Evolutionary conservation across 1,140 invertebrate genomes (phyloP), one percentile per base, ranked within the genome.

Genomic region (Samia ricini): DNA sequence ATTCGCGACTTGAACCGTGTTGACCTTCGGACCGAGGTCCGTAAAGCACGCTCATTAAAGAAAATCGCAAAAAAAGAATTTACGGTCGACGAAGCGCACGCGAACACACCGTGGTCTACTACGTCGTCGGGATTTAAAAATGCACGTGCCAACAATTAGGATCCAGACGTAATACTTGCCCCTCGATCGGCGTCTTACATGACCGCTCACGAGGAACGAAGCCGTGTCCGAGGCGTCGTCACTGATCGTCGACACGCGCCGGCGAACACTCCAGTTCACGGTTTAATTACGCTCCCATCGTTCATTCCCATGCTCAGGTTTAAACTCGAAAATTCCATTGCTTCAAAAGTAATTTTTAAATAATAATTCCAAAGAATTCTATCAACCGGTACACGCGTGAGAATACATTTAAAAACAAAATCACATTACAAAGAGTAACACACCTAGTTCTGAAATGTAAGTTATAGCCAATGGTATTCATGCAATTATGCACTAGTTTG

Each of bases 91-190:
- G 57, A 29, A 56, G 61, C 68, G 68, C 74, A 74, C 72, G 76
- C 74, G 69, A 73, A 73, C 63, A 50, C 63, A 63, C 61, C 19
- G 56, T 51, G 26, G 26, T 42, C 33, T 7, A 42, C 15, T 1
- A 12, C 33, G 15, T 42, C 33, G 15, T 42, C 33, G 33, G 33
- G 33, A 42, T 42, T 42, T 42, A 83, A 82, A 88, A 82, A 75
- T 79, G 77, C 87, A 83, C 87, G 87, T 83, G 87, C 84, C 85
- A 75, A 56, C 77, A 81, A 83, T 89, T 76, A 71, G 75, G 77
- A 75, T 76, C 74, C 69, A 68, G 64, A 63, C 36, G 60, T 66
- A 70, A 22, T 73, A 71, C 73, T 75, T 74, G 64, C 75, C 76
- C 72, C 80, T 62, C 62, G 61, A 71, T 63, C 22, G 23, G 33